phyloP scores from a whole-genome alignment of 2,113 vertebrate genomes.

The Rhinolophus sinicus region DNA sequence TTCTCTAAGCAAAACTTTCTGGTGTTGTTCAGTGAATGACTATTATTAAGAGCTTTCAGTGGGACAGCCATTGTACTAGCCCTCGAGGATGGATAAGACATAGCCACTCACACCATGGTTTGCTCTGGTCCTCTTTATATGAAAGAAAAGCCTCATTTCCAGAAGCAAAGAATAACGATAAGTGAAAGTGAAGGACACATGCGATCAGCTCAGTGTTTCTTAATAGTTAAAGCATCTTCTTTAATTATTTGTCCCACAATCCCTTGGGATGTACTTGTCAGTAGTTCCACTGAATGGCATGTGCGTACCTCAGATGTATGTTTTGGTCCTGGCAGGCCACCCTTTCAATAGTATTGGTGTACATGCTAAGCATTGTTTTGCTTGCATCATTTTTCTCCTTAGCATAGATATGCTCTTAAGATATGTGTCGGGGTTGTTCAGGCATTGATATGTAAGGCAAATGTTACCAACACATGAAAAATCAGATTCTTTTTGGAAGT shows the following conservation, averaged over 20 bases:
- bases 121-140: background rate
- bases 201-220: background rate
- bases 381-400: background rate
- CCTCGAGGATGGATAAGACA: accelerated
- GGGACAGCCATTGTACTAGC: accelerated
- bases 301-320: background rate
- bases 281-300: background rate
- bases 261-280: background rate
- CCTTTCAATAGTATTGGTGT: background rate
- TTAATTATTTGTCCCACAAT: background rate
- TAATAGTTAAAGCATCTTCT: background rate
- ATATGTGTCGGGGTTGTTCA: background rate
- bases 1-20: background rate
- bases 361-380: background rate
- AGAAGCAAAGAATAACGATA: background rate
- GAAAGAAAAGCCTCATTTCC: background rate
- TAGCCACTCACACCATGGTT: accelerated
- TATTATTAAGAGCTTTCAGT: background rate
- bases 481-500: background rate
- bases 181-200: background rate
- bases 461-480: background rate
- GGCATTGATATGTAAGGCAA: slow-evolving; percentile 38
- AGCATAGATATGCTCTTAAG: background rate
- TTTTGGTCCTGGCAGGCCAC: background rate
- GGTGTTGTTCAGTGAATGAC: background rate